Percentiles rank a stretch among this genome's conserved stretches.
These are phyloP conservation scores for Ctena decussata DNA, from an alignment of 2,888 invertebrate genomes.

Conservation along the genomic window DNA sequence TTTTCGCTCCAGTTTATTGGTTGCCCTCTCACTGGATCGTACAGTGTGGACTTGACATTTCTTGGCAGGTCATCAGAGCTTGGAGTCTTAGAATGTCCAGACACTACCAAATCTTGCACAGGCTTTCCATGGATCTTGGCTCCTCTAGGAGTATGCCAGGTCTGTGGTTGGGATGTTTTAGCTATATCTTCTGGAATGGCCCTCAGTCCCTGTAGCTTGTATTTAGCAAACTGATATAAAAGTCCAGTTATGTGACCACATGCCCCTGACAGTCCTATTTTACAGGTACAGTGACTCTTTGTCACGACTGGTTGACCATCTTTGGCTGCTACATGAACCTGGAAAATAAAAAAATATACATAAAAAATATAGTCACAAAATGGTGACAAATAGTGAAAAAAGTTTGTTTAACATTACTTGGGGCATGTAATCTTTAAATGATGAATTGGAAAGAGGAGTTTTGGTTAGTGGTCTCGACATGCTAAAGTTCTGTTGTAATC, in stretches of 20 bases:
- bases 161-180: background rate
- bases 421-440: no score
- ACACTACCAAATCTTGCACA: constrained; percentile 16
- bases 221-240: constrained; percentile 5
- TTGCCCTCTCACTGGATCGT: background rate
- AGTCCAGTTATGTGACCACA: constrained; percentile 12
- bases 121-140: constrained; percentile 1
- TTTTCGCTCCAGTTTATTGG: background rate
- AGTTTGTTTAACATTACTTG: no score
- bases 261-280: background rate
- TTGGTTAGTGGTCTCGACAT: no score
- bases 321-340: background rate
- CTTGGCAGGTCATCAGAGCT: background rate
- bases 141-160: constrained; percentile 17
- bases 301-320: background rate
- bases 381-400: no score
- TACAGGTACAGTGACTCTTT: background rate
- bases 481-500: no score
- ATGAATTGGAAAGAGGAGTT: no score
- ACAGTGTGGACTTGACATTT: background rate
- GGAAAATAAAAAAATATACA: background rate
- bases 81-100: background rate
- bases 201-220: background rate
- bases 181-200: constrained; percentile 10
- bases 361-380: no score